Conservation (phyloP, 2,113 vertebrate genomes). For the Crotalus viridis region DNA sequence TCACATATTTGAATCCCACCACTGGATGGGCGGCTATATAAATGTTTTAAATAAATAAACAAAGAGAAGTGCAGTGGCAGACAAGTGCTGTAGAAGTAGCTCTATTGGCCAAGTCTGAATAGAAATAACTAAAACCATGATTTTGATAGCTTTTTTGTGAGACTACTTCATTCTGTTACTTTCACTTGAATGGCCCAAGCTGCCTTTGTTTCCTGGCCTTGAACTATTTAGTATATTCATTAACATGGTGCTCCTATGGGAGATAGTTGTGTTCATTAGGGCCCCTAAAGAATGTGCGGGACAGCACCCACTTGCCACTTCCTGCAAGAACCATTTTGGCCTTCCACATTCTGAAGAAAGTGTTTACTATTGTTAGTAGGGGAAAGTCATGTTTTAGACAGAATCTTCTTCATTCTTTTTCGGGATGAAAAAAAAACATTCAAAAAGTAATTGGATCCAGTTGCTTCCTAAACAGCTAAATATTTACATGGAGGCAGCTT, state of each 20-base stretch:
- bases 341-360: constrained; percentile 34
- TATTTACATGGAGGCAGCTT: constrained; percentile 62
- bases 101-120: background rate
- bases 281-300: background rate
- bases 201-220: background rate
- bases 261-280: background rate
- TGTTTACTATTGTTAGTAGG: constrained; percentile 13
- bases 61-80: background rate
- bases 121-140: background rate
- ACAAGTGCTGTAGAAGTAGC: background rate
- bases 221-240: background rate
- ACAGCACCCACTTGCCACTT: background rate
- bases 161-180: background rate
- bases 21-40: background rate
- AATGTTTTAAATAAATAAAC: background rate
- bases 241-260: background rate
- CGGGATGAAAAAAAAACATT: constrained; percentile 49
- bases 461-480: constrained; percentile 67
- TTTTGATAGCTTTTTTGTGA: background rate
- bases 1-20: too few species aligned
- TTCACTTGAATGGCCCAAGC: background rate
- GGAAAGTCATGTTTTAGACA: constrained; percentile 11
- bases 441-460: constrained; percentile 64
- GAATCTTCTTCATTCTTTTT: constrained; percentile 39
- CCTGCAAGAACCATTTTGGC: background rate